Evolutionary conservation across 1,140 invertebrate species (phyloP).

Genomic region (Pissodes strobi): DNA sequence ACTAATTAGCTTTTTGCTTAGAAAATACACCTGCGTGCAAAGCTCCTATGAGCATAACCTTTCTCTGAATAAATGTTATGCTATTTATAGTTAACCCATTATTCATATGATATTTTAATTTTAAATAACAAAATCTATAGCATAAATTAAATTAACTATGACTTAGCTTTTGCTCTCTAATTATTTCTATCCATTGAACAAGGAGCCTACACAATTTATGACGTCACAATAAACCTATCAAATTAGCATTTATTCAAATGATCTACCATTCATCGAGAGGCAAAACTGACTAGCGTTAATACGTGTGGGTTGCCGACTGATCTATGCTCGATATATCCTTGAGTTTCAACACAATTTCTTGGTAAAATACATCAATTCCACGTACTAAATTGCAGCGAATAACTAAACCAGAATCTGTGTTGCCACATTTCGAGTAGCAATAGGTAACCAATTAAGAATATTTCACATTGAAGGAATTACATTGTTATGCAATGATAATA

Average conservation of each 20-base stretch:
- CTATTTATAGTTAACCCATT: too few species aligned
- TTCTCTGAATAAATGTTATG: too few species aligned
- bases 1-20: too few species aligned
- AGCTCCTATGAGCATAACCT: too few species aligned
- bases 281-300: slow-evolving; percentile 10
- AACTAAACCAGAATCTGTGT: not conserved
- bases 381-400: slow-evolving; percentile 22
- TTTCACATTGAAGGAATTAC: too few species aligned
- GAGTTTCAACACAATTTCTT: slow-evolving; percentile 31
- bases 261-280: slow-evolving; percentile 30
- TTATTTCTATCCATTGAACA: slow-evolving; percentile 27
- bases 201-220: slow-evolving; percentile 25
- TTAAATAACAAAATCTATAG: too few species aligned
- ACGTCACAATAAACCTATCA: slow-evolving; percentile 37
- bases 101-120: too few species aligned
- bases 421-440: slow-evolving; percentile 4
- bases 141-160: slow-evolving; percentile 1
- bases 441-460: too few species aligned
- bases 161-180: slow-evolving; percentile 7
- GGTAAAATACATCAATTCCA: slow-evolving; percentile 31
- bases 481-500: too few species aligned
- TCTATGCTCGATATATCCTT: slow-evolving; percentile 37
- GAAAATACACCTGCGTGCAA: too few species aligned
- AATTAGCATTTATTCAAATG: slow-evolving; percentile 38
- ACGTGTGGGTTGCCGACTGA: slow-evolving; percentile 23